phyloP scores from a whole-genome alignment of 1,140 invertebrate genomes.

The Psix sp. region DNA sequence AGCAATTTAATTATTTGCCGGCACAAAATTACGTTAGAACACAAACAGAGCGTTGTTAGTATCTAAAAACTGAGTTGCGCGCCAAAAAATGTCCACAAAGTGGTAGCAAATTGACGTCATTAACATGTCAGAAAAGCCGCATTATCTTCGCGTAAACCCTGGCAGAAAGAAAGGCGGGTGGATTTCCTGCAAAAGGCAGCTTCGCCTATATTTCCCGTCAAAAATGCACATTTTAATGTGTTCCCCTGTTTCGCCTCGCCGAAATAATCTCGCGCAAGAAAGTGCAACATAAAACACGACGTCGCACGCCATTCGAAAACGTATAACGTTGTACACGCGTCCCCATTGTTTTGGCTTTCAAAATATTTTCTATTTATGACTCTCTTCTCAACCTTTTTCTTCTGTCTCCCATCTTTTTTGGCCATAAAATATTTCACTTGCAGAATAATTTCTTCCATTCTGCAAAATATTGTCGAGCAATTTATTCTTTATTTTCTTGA shows the following conservation, averaged over 20 bases:
- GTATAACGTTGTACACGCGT: constrained; percentile 45
- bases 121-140: constrained; percentile 42
- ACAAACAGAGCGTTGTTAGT: no score
- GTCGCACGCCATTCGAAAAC: constrained; percentile 20
- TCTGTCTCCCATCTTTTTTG: neutral
- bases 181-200: constrained; percentile 35
- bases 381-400: neutral
- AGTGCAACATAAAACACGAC: constrained; percentile 54
- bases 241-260: constrained; percentile 32
- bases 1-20: no score
- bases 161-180: constrained; percentile 32
- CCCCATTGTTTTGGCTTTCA: constrained; percentile 39
- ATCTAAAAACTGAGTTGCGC: neutral
- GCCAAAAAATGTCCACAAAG: constrained; percentile 28
- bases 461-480: neutral
- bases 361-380: constrained; percentile 53
- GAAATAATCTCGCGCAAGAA: constrained; percentile 53
- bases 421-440: no score
- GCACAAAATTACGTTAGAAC: no score
- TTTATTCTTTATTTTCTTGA: no score
- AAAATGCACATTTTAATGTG: constrained; percentile 56
- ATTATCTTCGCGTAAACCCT: constrained; percentile 17
- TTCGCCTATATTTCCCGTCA: constrained; percentile 49
- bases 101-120: constrained; percentile 42
- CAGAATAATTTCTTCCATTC: constrained; percentile 13